These are phyloP conservation scores for Heliconius aoede DNA, from an alignment of 2,888 invertebrate genomes.

Conservation along the genomic window DNA sequence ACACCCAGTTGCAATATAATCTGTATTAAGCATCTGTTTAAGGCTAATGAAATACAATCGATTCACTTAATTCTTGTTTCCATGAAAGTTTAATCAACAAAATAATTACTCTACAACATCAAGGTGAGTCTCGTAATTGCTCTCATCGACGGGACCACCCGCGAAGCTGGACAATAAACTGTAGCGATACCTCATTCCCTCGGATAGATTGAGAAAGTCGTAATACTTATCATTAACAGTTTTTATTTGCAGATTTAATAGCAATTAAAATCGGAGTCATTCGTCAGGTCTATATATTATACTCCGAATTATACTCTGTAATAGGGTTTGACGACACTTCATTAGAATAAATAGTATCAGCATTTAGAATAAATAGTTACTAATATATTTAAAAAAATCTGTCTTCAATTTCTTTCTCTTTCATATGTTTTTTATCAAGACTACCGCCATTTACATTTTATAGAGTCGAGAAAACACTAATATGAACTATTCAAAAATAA, in stretches of 20 bases:
- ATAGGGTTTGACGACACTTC: no score
- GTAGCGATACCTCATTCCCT: slow-evolving; percentile 11
- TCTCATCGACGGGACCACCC: slow-evolving; percentile 42
- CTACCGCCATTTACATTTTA: not conserved
- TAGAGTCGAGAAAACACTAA: not conserved
- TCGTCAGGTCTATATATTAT: no score
- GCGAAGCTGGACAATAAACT: slow-evolving; percentile 19
- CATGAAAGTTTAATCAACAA: slow-evolving; percentile 38
- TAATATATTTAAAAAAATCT: not conserved
- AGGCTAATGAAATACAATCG: slow-evolving; percentile 15
- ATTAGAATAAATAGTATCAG: no score
- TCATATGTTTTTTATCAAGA: no score
- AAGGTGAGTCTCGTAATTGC: slow-evolving; percentile 38
- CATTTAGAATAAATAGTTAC: not conserved
- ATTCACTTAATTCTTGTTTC: slow-evolving; percentile 16
- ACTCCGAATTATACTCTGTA: no score
- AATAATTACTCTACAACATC: slow-evolving; percentile 27
- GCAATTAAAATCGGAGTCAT: not conserved
- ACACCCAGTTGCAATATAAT: not conserved
- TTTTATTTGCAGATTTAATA: not conserved
- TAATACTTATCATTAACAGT: not conserved
- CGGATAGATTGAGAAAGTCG: slow-evolving; percentile 1
- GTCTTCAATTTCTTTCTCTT: not conserved
- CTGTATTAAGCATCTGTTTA: slow-evolving; percentile 16
- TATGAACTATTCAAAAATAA: not conserved